Conservation (phyloP, 2,797 vertebrate species). For the Champsocephalus gunnari region DNA sequence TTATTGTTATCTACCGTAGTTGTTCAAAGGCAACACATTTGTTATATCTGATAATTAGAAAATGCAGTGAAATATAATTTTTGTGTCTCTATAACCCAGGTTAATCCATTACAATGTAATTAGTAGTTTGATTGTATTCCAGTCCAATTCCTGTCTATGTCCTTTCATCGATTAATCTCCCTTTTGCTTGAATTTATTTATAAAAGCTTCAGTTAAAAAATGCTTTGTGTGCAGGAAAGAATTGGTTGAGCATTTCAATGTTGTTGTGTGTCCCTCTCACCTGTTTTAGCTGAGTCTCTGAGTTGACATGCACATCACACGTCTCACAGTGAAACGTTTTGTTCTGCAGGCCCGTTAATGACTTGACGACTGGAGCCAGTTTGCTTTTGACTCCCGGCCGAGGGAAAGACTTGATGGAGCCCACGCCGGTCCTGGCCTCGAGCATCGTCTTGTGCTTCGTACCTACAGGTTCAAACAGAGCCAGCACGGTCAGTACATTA, state of each 20-base stretch:
- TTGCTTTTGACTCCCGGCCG: slow-evolving; percentile 94
- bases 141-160: not conserved
- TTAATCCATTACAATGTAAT: not conserved
- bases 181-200: not conserved
- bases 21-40: not conserved
- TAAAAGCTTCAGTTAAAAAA: not conserved
- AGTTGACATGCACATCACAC: slow-evolving; percentile 98
- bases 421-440: slow-evolving; percentile 93
- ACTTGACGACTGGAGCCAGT: slow-evolving; percentile 83
- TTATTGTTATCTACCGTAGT: not conserved
- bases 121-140: not conserved
- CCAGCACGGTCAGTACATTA: not conserved
- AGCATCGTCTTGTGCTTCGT: slow-evolving; percentile 99
- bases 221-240: not conserved
- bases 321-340: slow-evolving; percentile 99
- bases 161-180: not conserved
- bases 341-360: slow-evolving; percentile 95
- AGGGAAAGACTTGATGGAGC: slow-evolving; percentile 97
- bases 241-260: too few relatives aligned
- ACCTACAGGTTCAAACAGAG: slow-evolving; percentile 80
- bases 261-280: slow-evolving; percentile 65
- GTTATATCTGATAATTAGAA: not conserved
- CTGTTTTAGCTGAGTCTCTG: slow-evolving; percentile 99
- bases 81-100: not conserved
- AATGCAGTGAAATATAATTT: not conserved